Evolutionary conservation across 1,140 invertebrate genomes (phyloP).

Genomic region (Paramacrobiotus metropolitanus): DNA sequence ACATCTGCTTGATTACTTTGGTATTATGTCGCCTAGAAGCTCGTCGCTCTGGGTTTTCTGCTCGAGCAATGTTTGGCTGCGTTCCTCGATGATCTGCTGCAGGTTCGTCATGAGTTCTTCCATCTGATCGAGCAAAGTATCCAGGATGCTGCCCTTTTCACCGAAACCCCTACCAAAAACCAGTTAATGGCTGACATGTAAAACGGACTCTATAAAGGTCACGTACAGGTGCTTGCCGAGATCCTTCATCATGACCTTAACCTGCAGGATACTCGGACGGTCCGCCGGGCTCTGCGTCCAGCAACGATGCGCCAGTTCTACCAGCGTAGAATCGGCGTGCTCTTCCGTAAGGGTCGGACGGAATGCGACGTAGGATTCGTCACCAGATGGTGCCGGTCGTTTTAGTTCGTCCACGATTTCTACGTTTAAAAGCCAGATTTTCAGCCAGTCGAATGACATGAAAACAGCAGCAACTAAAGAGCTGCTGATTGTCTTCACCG

Average conservation of each 20-base stretch:
- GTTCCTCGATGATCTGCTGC: not conserved
- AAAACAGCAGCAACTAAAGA: no score
- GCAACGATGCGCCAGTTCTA: not conserved
- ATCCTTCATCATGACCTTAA: not conserved
- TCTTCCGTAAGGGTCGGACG: not conserved
- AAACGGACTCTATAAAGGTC: not conserved
- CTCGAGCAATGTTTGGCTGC: not conserved
- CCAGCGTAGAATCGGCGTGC: not conserved
- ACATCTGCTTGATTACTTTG: not conserved
- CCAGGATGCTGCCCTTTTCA: not conserved
- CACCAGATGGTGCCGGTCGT: not conserved
- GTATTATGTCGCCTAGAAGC: not conserved
- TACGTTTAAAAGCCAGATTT: not conserved
- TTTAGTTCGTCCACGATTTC: not conserved
- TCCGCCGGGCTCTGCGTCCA: not conserved
- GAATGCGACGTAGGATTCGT: not conserved
- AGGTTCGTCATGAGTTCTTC: not conserved
- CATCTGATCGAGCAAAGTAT: not conserved
- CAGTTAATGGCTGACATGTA: not conserved
- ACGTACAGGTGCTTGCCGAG: not conserved
- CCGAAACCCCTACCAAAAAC: not conserved
- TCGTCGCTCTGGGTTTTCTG: not conserved
- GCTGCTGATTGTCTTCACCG: no score
- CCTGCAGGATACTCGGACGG: not conserved
- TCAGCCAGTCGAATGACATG: no score